Evolutionary conservation across 1,140 invertebrate species (phyloP), one percentile per base, ranked within the genome.

Genomic region (Plutomurus gul): DNA sequence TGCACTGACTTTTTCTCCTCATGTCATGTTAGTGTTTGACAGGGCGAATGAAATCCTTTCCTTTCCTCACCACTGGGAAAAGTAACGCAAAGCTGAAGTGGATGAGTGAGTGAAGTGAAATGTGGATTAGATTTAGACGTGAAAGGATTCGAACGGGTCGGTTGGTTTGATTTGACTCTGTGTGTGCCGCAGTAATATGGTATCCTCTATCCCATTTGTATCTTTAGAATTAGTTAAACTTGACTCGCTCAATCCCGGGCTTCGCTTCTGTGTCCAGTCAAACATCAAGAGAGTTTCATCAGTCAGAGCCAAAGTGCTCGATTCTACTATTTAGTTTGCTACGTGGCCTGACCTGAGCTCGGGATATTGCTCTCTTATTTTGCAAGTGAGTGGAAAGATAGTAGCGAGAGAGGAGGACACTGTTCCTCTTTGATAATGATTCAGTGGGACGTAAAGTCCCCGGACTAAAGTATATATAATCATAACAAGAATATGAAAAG

Each of bases 141-240:
- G 56, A 65, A 65, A 65, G 56, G 56, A 65, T 65, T 65, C 56
- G 56, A 65, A 65, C 36, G 30, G 56, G 56, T 65, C 36, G 56
- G 56, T 65, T 65, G 56, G 56, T 27, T n/a, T 65, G 56, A 65
- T 65, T 65, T 65, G 56, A 30, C 56, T 65, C 56, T 65, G n/a
- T 65, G 27, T 16, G 56, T 33, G 27, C 27, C 56, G 36, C 30
- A 65, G 56, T 65, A 65, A 30, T 16, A 27, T 33, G 27, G 56
- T 65, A 65, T 65, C 27, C 56, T 25, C 30, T 16, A n/a, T n/a
- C n/a, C n/a, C n/a, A n/a, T n/a, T n/a, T n/a, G n/a, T n/a, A n/a
- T n/a, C n/a, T n/a, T n/a, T n/a, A 65, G 56, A 65, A 65, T 65
- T 65, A 65, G 56, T 65, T 65, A 65, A 65, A 65, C 56, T 65